Percentiles rank a stretch among this genome's conserved stretches.
phyloP scores from a whole-genome alignment of 2,888 invertebrate genomes.

The Megalurothrips usitatus region DNA sequence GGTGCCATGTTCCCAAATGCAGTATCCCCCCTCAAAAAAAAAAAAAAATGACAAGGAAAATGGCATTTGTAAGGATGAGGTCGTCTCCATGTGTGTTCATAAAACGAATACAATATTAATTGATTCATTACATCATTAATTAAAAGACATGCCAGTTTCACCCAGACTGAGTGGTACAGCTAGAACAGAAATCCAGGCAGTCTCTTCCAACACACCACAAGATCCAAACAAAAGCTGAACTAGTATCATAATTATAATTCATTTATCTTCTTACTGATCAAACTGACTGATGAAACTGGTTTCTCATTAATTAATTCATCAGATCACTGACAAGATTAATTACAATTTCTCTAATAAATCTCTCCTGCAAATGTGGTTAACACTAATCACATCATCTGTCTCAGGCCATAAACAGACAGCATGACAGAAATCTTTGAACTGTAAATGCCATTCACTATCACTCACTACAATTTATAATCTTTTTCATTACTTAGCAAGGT shows the following conservation, averaged over 20 bases:
- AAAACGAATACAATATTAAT: not conserved
- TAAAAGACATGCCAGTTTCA: conserved; percentile 14
- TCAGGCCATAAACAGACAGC: not conserved
- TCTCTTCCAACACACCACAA: too few relatives aligned
- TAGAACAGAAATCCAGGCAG: too few relatives aligned
- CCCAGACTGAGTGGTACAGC: not conserved
- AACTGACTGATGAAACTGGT: not conserved
- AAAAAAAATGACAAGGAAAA: not conserved
- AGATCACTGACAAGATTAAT: not conserved
- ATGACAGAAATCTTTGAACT: not conserved
- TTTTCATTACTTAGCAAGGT: not conserved
- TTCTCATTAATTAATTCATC: conserved; percentile 15
- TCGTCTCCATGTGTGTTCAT: too few relatives aligned
- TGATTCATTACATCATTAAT: conserved; percentile 12
- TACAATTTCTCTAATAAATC: not conserved
- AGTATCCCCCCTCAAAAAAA: too few relatives aligned
- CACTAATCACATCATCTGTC: not conserved
- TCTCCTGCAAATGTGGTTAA: not conserved
- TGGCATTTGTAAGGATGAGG: too few relatives aligned
- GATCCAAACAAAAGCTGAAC: too few relatives aligned
- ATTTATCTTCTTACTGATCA: not conserved
- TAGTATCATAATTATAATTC: too few relatives aligned
- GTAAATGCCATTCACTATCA: not conserved
- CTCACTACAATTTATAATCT: not conserved
- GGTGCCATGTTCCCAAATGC: too few relatives aligned